Percentiles rank a stretch among this genome's conserved stretches.
phyloP scores from a whole-genome alignment of 2,888 invertebrate species.

The Cybosia mesomella region DNA sequence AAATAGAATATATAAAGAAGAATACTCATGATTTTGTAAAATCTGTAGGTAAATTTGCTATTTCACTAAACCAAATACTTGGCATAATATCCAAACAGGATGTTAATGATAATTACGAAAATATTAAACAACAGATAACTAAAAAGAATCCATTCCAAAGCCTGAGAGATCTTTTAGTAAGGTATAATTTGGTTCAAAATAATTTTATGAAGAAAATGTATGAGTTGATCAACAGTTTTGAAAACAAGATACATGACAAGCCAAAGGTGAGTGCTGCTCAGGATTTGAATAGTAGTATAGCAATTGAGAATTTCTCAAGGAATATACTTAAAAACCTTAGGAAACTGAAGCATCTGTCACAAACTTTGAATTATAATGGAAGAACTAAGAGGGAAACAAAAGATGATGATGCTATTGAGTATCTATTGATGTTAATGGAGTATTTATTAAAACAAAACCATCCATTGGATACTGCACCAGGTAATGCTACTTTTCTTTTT shows the following conservation, averaged over 20 bases:
- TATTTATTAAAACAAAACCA: slow-evolving; percentile 70
- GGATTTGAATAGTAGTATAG: slow-evolving; percentile 42
- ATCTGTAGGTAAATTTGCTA: slow-evolving; percentile 68
- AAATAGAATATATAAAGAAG: slow-evolving; percentile 68
- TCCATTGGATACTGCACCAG: slow-evolving; percentile 61
- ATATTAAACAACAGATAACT: background rate
- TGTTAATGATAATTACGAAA: background rate
- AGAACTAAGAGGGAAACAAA: slow-evolving; percentile 59
- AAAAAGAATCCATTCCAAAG: slow-evolving; percentile 53
- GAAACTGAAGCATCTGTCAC: slow-evolving; percentile 66
- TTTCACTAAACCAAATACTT: slow-evolving; percentile 67
- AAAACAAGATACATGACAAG: slow-evolving; percentile 39
- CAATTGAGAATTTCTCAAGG: slow-evolving; percentile 62
- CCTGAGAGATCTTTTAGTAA: slow-evolving; percentile 61
- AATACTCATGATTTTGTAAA: slow-evolving; percentile 66
- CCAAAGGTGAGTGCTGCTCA: slow-evolving; percentile 36
- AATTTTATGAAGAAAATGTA: slow-evolving; percentile 70
- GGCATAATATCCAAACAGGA: slow-evolving; percentile 53
- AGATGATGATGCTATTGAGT: slow-evolving; percentile 69
- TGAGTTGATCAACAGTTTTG: slow-evolving; percentile 56
- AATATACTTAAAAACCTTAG: slow-evolving; percentile 72
- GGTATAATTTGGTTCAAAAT: slow-evolving; percentile 71
- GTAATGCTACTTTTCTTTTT: slow-evolving; percentile 50
- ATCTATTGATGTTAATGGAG: slow-evolving; percentile 74
- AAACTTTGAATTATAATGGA: slow-evolving; percentile 57